phyloP scores from a whole-genome alignment of 2,888 invertebrate species.

The Cheilosia urbana region DNA sequence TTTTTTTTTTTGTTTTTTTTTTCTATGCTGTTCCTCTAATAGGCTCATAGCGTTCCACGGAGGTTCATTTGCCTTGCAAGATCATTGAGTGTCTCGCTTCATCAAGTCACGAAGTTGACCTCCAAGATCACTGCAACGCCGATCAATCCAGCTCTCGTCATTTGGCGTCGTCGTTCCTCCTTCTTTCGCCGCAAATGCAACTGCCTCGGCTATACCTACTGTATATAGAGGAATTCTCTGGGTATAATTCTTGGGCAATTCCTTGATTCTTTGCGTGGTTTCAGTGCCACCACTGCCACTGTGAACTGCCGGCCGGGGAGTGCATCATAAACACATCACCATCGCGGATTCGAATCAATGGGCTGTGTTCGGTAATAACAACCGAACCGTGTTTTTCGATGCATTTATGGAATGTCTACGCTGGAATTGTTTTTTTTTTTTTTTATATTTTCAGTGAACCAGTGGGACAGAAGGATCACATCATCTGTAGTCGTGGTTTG shows the following conservation, averaged over 20 bases:
- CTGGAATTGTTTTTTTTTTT: slow-evolving; percentile 29
- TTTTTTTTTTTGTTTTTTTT: not conserved
- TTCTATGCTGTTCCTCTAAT: slow-evolving; percentile 37
- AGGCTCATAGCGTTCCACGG: slow-evolving; percentile 66
- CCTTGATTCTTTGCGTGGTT: slow-evolving; percentile 60
- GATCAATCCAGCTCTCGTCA: slow-evolving; percentile 74
- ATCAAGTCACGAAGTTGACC: slow-evolving; percentile 78
- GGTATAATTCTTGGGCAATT: slow-evolving; percentile 56
- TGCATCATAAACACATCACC: slow-evolving; percentile 75
- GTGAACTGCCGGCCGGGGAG: slow-evolving; percentile 52
- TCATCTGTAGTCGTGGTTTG: slow-evolving; percentile 51
- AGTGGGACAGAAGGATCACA: not conserved
- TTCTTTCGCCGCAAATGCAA: not conserved
- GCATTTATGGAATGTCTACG: slow-evolving; percentile 41
- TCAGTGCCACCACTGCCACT: slow-evolving; percentile 58
- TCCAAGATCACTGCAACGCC: slow-evolving; percentile 72
- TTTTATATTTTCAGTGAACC: slow-evolving; percentile 1
- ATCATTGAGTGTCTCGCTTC: slow-evolving; percentile 77
- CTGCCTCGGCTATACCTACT: slow-evolving; percentile 6
- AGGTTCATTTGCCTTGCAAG: slow-evolving; percentile 70
- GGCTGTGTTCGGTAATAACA: slow-evolving; percentile 68
- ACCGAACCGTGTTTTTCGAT: slow-evolving; percentile 7
- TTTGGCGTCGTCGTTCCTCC: slow-evolving; percentile 19
- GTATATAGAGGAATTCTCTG: slow-evolving; percentile 24
- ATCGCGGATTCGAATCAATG: slow-evolving; percentile 60